Conservation (phyloP, 2,797 vertebrate species). For the Scolopax rusticola region DNA sequence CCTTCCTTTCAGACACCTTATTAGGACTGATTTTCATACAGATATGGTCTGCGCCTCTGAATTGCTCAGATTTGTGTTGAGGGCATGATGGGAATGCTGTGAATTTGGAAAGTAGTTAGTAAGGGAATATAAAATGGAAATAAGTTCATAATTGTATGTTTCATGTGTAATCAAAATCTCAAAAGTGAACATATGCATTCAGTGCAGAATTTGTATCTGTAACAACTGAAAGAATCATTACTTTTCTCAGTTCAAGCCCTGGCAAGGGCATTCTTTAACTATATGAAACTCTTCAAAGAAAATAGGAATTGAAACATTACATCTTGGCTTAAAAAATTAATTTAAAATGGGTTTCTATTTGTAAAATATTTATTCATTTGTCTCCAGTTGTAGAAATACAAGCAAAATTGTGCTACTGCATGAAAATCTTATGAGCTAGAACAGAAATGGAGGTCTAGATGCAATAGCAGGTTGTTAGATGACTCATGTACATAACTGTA, state of each 20-base stretch:
- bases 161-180: neutral
- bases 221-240: neutral
- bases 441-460: constrained; percentile 12
- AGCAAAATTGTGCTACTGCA: constrained; percentile 10
- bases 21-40: neutral
- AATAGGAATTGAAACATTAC: constrained; percentile 23
- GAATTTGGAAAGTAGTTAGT: neutral
- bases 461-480: constrained; percentile 21
- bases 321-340: constrained; percentile 46
- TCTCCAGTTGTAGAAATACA: constrained; percentile 31
- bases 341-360: constrained; percentile 36
- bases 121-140: neutral
- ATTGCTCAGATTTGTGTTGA: neutral
- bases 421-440: constrained; percentile 57
- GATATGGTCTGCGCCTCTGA: neutral
- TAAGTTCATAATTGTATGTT: neutral
- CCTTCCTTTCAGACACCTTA: neutral
- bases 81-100: neutral
- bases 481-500: neutral
- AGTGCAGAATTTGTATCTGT: neutral
- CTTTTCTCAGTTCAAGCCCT: neutral
- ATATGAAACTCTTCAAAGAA: constrained; percentile 27
- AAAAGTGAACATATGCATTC: neutral
- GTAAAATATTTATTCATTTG: constrained; percentile 71
- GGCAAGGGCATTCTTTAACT: neutral